These are phyloP conservation scores for Hoplodrina ambigua DNA, from an alignment of 2,888 invertebrate genomes.

Conservation along the genomic window DNA sequence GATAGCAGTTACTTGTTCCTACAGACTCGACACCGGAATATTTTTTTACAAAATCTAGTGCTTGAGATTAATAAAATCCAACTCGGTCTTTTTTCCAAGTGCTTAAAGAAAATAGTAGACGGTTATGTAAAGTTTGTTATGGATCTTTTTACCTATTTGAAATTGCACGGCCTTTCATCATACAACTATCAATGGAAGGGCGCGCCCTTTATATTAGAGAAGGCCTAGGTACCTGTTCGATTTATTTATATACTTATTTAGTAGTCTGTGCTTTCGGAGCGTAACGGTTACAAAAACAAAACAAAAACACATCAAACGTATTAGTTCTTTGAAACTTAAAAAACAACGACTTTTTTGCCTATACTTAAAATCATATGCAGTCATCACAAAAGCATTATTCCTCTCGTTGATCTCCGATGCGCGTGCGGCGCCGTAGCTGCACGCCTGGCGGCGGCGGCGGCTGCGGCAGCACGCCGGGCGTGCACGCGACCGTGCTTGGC, in stretches of 20 bases:
- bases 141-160: no score
- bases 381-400: slow-evolving; percentile 76
- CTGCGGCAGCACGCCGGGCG: slow-evolving; percentile 90
- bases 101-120: slow-evolving; percentile 10
- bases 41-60: background rate
- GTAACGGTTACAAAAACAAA: background rate
- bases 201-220: no score
- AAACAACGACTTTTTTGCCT: slow-evolving; percentile 21
- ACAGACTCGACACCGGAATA: background rate
- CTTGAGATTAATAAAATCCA: slow-evolving; percentile 6
- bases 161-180: no score
- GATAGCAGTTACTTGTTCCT: background rate
- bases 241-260: background rate
- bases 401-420: slow-evolving; percentile 68
- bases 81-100: slow-evolving; percentile 19
- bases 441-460: slow-evolving; percentile 73
- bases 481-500: slow-evolving; percentile 97
- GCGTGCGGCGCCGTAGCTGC: slow-evolving; percentile 61
- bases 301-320: slow-evolving; percentile 10
- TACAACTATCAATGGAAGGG: no score
- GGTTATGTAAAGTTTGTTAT: background rate
- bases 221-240: background rate
- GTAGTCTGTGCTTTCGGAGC: background rate
- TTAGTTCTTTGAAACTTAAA: background rate
- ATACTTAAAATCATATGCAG: slow-evolving; percentile 2